phyloP scores from a whole-genome alignment of 2,797 vertebrate genomes.

The Cynodonichthys magdalenae region DNA sequence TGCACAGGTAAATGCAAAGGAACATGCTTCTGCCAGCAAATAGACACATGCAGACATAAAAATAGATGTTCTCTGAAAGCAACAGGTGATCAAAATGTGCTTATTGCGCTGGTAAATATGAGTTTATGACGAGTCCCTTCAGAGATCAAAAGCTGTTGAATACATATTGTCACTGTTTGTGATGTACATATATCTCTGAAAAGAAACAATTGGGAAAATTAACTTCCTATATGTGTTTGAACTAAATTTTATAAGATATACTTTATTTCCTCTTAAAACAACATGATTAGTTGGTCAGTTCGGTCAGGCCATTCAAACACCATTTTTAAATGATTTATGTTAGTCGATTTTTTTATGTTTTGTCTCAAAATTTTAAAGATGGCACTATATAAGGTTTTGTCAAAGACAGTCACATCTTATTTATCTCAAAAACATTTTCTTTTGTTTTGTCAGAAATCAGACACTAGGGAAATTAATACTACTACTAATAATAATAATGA shows the following conservation, averaged over 20 bases:
- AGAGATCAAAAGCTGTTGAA: too few species aligned
- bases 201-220: too few species aligned
- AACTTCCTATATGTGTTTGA: too few species aligned
- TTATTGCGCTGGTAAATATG: too few species aligned
- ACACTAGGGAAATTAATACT: too few species aligned
- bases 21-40: neutral
- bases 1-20: slow-evolving; percentile 88
- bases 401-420: neutral
- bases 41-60: neutral
- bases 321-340: neutral
- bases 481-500: too few species aligned
- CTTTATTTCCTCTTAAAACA: neutral
- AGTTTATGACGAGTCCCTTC: too few species aligned
- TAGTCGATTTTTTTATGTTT: neutral
- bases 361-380: neutral
- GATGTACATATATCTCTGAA: too few species aligned
- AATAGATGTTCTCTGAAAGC: neutral
- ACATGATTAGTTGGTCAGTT: neutral
- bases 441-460: too few species aligned
- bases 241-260: neutral
- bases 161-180: too few species aligned
- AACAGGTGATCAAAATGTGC: too few species aligned
- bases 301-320: neutral
- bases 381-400: neutral
- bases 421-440: neutral